These are phyloP conservation scores for Macrosteles quadrilineatus DNA, from an alignment of 1,140 invertebrate genomes.

Conservation along the genomic window DNA sequence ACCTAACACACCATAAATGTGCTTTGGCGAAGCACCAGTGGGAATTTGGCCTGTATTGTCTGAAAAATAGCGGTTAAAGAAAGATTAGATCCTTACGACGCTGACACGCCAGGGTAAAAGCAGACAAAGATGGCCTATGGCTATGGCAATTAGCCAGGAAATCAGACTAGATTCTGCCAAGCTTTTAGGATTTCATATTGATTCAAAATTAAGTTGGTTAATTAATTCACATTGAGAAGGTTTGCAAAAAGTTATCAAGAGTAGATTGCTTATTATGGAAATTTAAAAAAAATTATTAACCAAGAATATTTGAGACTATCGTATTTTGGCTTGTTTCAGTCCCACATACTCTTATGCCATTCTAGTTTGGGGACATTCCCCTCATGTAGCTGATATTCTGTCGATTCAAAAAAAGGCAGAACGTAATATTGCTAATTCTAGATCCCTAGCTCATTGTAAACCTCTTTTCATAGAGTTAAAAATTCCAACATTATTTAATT, in stretches of 20 bases:
- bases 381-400: no score
- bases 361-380: no score
- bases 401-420: no score
- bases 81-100: neutral
- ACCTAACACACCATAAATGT: conserved; percentile 89
- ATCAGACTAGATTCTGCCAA: no score
- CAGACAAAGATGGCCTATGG: neutral
- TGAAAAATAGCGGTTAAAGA: conserved; percentile 44
- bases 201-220: no score
- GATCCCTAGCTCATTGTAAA: no score
- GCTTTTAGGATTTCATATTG: no score
- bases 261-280: neutral
- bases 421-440: neutral
- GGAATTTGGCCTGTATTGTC: conserved; percentile 62
- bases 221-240: neutral
- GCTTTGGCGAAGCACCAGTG: conserved; percentile 61
- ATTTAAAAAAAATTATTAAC: neutral
- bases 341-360: no score
- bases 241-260: neutral
- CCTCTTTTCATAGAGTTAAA: no score
- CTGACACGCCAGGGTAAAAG: neutral
- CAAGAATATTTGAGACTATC: no score
- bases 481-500: no score
- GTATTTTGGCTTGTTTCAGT: no score
- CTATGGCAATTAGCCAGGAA: neutral